A percentile compares a stretch with the other conserved stretches of the same genome.
These are phyloP conservation scores for Premnoplex brunnescens DNA, from an alignment of 2,797 vertebrate genomes.

Conservation along the genomic window DNA sequence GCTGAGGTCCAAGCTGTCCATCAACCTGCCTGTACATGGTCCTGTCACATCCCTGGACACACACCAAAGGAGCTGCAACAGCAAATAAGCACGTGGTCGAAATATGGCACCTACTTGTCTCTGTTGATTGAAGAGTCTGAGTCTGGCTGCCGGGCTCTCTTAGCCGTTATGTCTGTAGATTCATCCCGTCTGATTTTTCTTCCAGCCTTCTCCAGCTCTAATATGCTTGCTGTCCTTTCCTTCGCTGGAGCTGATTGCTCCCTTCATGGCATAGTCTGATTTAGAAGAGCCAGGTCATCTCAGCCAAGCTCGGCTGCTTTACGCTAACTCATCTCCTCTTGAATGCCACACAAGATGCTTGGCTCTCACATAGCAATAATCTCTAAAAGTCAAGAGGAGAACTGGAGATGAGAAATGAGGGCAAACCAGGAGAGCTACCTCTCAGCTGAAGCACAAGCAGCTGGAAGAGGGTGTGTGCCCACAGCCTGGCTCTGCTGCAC, in stretches of 20 bases:
- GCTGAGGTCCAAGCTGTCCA: not conserved
- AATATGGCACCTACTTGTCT: not conserved
- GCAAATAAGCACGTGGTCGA: not conserved
- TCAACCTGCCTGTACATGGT: not conserved
- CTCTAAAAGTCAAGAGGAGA: not conserved
- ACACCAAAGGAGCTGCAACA: not conserved
- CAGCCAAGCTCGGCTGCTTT: not conserved
- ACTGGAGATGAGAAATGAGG: constrained; percentile 1
- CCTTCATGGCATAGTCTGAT: not conserved
- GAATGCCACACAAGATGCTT: not conserved
- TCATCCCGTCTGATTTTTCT: not conserved
- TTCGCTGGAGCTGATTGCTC: not conserved
- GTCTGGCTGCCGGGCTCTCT: not conserved
- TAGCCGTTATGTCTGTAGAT: not conserved
- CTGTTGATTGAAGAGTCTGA: not conserved
- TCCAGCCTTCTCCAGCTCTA: not conserved
- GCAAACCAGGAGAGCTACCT: not conserved
- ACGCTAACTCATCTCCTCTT: not conserved
- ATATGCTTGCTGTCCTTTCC: not conserved
- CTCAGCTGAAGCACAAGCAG: not conserved
- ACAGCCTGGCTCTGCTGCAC: not conserved
- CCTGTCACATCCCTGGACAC: not conserved
- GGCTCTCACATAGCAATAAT: not conserved
- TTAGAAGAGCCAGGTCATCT: not conserved
- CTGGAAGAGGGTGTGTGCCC: not conserved